phyloP scores from a whole-genome alignment of 2,113 vertebrate genomes.

The Dendrocopos noguchii region DNA sequence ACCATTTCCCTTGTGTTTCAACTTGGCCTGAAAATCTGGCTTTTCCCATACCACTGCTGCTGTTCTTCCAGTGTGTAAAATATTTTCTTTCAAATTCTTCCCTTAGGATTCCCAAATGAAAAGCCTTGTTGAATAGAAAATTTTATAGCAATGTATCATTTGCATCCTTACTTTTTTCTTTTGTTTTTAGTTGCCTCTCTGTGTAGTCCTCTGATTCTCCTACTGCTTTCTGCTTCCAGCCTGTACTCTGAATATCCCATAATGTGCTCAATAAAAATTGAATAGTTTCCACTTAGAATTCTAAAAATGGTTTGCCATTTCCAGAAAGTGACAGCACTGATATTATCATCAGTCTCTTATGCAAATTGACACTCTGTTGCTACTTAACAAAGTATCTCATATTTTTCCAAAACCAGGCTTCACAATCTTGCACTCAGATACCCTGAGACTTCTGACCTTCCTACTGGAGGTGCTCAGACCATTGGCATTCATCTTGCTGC shows the following conservation, averaged over 20 bases:
- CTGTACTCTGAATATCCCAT: not conserved
- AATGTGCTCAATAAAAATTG: conserved; percentile 21
- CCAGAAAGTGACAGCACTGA: conserved; percentile 25
- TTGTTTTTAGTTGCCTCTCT: not conserved
- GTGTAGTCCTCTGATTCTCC: not conserved
- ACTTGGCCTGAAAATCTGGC: not conserved
- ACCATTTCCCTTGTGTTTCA: not conserved
- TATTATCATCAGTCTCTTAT: not conserved
- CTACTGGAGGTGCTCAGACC: not conserved
- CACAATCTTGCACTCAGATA: not conserved
- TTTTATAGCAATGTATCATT: not conserved
- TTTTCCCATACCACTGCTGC: not conserved
- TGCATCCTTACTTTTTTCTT: not conserved
- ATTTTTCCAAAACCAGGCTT: not conserved
- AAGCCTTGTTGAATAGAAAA: not conserved
- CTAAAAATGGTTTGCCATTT: conserved; percentile 36
- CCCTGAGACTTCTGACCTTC: not conserved
- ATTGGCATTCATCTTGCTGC: not conserved
- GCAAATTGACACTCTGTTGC: not conserved
- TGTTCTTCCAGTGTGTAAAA: not conserved
- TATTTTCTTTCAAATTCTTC: not conserved
- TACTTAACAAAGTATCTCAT: not conserved
- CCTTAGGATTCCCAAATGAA: not conserved
- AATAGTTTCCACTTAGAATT: conserved; percentile 43
- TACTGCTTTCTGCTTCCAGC: not conserved